Evolutionary conservation across 2,113 vertebrate species (phyloP).

Genomic region (Neodontobutis hainanensis): DNA sequence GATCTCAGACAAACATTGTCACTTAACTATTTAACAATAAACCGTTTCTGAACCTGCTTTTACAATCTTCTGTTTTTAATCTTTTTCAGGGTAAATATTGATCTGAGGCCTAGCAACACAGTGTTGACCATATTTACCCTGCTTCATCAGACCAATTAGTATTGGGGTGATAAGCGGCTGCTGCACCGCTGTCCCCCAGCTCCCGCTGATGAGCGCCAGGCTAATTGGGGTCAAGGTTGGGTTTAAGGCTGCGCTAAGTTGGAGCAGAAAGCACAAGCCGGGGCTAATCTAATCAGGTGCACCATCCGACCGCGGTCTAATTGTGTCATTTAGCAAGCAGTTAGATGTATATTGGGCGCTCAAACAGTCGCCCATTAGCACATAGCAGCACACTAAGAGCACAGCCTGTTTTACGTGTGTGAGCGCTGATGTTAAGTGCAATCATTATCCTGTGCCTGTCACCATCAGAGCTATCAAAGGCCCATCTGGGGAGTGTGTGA

Average conservation of each 20-base stretch:
- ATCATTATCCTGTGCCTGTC: constrained; percentile 63
- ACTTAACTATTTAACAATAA: too few relatives aligned
- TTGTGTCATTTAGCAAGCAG: constrained; percentile 74
- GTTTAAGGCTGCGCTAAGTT: constrained; percentile 67
- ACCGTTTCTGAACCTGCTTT: neutral
- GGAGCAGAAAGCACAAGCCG: constrained; percentile 59
- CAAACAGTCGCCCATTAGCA: constrained; percentile 64
- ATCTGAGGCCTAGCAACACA: constrained; percentile 30
- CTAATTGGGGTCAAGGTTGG: constrained; percentile 83
- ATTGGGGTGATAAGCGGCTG: constrained; percentile 65
- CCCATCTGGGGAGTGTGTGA: constrained; percentile 70
- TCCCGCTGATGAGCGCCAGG: constrained; percentile 68
- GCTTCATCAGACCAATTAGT: constrained; percentile 75
- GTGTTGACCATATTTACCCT: constrained; percentile 64
- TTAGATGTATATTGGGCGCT: constrained; percentile 69
- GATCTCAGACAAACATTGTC: too few relatives aligned
- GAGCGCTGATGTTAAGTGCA: constrained; percentile 54
- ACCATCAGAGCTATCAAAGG: constrained; percentile 74
- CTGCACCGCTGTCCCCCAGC: constrained; percentile 53
- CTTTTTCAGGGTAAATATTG: constrained; percentile 19
- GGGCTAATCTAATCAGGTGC: constrained; percentile 80
- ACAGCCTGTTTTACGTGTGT: constrained; percentile 22
- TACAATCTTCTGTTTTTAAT: neutral
- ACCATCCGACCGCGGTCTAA: constrained; percentile 74
- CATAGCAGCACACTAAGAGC: constrained; percentile 22